Evolutionary conservation across 1,140 invertebrate genomes (phyloP).

Genomic region (Dendrolimus kikuchii): DNA sequence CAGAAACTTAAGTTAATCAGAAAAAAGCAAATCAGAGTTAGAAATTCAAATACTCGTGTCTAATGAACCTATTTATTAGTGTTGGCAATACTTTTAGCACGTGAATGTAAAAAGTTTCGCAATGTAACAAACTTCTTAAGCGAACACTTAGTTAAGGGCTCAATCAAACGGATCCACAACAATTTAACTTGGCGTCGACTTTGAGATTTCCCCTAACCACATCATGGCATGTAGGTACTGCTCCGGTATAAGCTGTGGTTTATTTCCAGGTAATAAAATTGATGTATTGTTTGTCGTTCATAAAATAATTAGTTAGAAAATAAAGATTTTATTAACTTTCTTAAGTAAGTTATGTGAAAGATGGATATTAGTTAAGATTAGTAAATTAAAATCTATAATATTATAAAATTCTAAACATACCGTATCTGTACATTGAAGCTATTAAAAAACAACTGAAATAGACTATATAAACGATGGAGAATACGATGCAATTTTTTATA

Average conservation of each 20-base stretch:
- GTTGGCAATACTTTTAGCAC: background rate
- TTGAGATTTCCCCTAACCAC: conserved; percentile 10
- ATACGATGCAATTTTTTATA: too few relatives aligned
- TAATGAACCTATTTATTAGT: background rate
- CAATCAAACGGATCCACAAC: conserved; percentile 25
- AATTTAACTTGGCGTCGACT: conserved; percentile 19
- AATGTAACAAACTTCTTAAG: conserved; percentile 12
- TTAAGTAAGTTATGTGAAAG: too few relatives aligned
- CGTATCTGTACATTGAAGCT: too few relatives aligned
- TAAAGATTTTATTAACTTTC: too few relatives aligned
- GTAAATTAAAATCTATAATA: too few relatives aligned
- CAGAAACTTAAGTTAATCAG: too few relatives aligned
- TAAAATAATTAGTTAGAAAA: too few relatives aligned
- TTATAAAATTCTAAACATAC: too few relatives aligned
- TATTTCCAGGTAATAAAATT: background rate
- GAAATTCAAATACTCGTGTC: conserved; percentile 1
- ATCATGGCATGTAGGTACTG: background rate
- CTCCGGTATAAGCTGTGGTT: background rate
- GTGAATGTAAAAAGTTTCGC: conserved; percentile 8
- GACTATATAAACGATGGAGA: too few relatives aligned
- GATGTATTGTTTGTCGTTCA: background rate
- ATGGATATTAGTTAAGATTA: too few relatives aligned
- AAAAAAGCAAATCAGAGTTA: background rate
- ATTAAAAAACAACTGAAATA: too few relatives aligned
- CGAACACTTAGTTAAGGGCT: conserved; percentile 13